Conservation (phyloP, 2,797 vertebrate species). For the Channallabes apus region DNA sequence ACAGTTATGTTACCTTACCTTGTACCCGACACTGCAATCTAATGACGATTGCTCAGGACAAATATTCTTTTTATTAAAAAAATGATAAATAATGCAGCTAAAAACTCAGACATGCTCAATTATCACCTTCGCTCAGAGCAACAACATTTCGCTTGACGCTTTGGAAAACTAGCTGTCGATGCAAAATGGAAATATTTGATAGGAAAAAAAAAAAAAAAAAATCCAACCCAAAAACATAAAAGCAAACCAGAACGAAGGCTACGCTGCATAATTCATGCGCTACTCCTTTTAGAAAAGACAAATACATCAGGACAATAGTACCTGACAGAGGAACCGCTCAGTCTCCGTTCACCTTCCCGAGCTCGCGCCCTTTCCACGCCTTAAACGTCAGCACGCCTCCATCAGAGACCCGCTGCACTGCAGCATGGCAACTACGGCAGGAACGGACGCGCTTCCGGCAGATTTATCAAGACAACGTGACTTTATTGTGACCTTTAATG, state of each 20-base stretch:
- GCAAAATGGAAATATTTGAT: conserved; percentile 23
- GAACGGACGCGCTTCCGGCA: conserved; percentile 44
- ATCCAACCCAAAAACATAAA: conserved; percentile 31
- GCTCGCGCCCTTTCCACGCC: conserved; percentile 38
- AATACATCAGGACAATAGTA: conserved; percentile 78
- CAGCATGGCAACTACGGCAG: conserved; percentile 13
- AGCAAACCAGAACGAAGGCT: conserved; percentile 68
- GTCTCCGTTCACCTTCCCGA: conserved; percentile 55
- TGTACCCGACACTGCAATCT: not conserved
- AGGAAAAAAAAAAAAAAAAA: not conserved
- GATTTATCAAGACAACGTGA: conserved; percentile 29
- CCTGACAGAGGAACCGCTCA: conserved; percentile 63
- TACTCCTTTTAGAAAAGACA: conserved; percentile 81
- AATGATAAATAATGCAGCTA: not conserved
- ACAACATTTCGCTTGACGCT: conserved; percentile 4
- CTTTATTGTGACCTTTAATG: conserved; percentile 36
- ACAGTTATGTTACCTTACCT: not conserved
- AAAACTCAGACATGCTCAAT: conserved; percentile 9
- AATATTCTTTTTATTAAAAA: not conserved
- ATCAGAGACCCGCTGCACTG: conserved; percentile 32
- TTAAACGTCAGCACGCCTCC: conserved; percentile 11
- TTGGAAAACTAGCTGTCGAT: conserved; percentile 24
- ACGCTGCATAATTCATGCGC: conserved; percentile 81
- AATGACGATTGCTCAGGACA: not conserved
- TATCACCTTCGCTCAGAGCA: conserved; percentile 14